phyloP scores from a whole-genome alignment of 2,797 vertebrate genomes.

The Prunella strophiata region DNA sequence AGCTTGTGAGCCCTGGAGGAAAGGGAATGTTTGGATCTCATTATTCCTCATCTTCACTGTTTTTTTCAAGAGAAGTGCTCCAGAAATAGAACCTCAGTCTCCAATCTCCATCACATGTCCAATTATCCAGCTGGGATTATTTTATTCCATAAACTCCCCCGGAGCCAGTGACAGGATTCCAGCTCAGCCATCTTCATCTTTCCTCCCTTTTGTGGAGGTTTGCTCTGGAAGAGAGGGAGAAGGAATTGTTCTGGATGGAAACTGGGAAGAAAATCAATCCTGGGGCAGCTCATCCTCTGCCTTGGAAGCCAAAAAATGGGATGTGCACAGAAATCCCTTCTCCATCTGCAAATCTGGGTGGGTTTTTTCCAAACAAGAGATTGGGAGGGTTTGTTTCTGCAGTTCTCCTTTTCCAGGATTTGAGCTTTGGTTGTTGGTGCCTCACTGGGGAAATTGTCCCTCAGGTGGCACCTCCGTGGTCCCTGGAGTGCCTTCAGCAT shows the following conservation, averaged over 20 bases:
- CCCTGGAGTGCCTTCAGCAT: accelerated
- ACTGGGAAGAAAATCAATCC: neutral
- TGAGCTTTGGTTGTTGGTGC: neutral
- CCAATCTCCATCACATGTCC: neutral
- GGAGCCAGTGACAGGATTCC: neutral
- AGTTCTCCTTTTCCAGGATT: neutral
- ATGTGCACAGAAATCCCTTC: neutral
- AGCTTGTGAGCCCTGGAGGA: neutral
- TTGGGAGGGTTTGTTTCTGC: neutral
- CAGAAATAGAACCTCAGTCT: conserved; percentile 7
- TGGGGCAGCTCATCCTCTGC: neutral
- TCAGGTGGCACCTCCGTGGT: accelerated
- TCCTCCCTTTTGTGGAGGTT: neutral
- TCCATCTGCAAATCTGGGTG: neutral
- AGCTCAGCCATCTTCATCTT: neutral
- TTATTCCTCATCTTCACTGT: neutral
- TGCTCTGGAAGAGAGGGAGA: neutral
- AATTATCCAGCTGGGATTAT: neutral
- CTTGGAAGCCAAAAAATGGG: neutral
- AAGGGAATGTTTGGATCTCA: neutral
- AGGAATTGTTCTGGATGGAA: neutral
- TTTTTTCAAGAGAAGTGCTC: neutral
- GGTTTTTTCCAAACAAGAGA: neutral
- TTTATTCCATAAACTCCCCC: neutral
- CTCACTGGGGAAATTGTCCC: accelerated